Evolutionary conservation across 2,797 vertebrate genomes (phyloP).

Genomic region (Diglossa cyanea): DNA sequence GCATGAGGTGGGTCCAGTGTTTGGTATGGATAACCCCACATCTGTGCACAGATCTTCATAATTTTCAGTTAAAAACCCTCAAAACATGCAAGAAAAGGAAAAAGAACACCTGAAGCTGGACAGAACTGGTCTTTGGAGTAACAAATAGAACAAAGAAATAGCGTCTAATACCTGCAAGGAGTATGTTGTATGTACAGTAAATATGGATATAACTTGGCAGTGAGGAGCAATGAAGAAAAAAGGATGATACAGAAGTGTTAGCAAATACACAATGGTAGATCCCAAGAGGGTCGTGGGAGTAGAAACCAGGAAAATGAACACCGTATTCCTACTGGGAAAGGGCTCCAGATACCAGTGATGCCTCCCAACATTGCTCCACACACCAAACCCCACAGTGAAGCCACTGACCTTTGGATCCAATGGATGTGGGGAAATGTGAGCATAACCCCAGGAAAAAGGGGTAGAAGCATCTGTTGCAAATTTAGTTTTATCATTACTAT

Average conservation of each 20-base stretch:
- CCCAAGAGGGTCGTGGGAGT: not conserved
- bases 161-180: not conserved
- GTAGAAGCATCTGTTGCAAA: not conserved
- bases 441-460: not conserved
- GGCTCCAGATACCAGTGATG: not conserved
- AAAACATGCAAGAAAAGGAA: not conserved
- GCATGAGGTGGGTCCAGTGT: not conserved
- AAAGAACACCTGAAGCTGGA: not conserved
- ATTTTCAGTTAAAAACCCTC: not conserved
- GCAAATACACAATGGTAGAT: not conserved
- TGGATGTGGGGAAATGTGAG: not conserved
- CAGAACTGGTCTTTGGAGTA: not conserved
- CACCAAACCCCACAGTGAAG: not conserved
- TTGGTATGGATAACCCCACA: fast-evolving
- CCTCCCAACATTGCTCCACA: not conserved
- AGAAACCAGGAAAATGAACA: not conserved
- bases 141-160: not conserved
- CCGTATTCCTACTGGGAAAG: not conserved
- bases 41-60: not conserved
- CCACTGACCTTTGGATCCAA: not conserved
- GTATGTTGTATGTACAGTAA: not conserved
- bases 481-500: not conserved
- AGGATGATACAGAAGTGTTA: not conserved
- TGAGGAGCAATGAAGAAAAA: not conserved
- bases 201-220: not conserved